Evolutionary conservation across 2,797 vertebrate genomes (phyloP), one percentile per base, ranked within the genome.

Genomic region (Rhinichthys osculus): DNA sequence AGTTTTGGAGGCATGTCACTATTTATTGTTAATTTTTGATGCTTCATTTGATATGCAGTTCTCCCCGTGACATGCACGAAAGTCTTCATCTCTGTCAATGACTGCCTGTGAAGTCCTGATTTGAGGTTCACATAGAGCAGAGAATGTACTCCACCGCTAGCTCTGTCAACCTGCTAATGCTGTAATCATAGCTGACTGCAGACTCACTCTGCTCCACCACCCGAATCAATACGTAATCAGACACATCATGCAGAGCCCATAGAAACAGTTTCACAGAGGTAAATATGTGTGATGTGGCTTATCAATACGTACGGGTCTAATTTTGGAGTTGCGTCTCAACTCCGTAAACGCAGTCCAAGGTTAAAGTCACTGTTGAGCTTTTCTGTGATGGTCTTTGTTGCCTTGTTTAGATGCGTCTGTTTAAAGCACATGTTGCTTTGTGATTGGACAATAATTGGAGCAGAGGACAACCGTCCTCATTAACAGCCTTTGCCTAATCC

Each of bases 1-100:
- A 89, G 92, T 95, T 96, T 96, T 94, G 94, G 94, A 95, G 94
- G 92, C 94, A 94, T 96, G 94, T 95, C 93, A 89, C 91, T 94
- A 93, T 94, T 95, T 96, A 95, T 96, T 95, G 93, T 95, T 93
- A 90, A 94, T 93, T 94, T 94, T 92, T 94, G 92, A 95, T 95
- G 94, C 91, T 93, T 91, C 91, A 90, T 94, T 95, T 95, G 94
- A 96, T 95, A 94, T 95, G 94, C 91, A 83, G 92, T 93, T 93
- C 92, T 94, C 93, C 91, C 83, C 33, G 86, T 93, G 93, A 94
- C 92, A 93, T 85, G 89, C 81, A 87, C 91, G 93, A 92, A 95
- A 92, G 92, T 95, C 93, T 95, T 95, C 89, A 95, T 95, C 92
- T 92, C 91, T 88, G 90, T 93, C 91, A 93, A 86, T 91, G 91